These are phyloP conservation scores for Tympanuchus pallidicinctus DNA, from an alignment of 2,113 vertebrate genomes.

Conservation along the genomic window DNA sequence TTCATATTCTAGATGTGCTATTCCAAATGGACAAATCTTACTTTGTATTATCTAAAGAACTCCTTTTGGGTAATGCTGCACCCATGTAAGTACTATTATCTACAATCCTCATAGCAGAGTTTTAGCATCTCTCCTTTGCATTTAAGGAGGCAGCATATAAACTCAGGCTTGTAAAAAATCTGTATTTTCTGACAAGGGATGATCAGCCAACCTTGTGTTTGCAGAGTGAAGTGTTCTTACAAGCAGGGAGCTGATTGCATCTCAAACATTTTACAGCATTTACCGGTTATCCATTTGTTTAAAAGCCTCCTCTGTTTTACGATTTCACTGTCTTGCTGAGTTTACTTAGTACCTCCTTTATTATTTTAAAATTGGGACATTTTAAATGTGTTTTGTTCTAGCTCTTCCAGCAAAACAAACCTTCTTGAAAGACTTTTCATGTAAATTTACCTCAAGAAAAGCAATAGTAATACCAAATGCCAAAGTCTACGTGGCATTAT, in stretches of 20 bases:
- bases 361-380: background rate
- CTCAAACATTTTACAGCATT: background rate
- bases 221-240: background rate
- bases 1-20: background rate
- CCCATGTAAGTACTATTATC: background rate
- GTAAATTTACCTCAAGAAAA: background rate
- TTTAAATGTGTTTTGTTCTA: background rate
- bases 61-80: background rate
- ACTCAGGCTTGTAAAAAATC: background rate
- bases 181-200: background rate
- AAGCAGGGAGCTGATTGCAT: background rate
- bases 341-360: background rate
- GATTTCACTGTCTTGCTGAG: background rate
- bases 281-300: background rate
- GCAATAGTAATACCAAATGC: background rate
- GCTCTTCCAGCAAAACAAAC: background rate
- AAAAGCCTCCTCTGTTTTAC: background rate
- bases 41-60: background rate
- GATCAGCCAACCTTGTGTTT: constrained; percentile 1
- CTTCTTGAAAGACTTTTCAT: background rate
- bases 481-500: background rate
- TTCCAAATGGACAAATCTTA: background rate
- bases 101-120: background rate
- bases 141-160: background rate
- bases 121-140: background rate